Conservation (phyloP, 2,113 vertebrate genomes). For the Syrmaticus mikado region DNA sequence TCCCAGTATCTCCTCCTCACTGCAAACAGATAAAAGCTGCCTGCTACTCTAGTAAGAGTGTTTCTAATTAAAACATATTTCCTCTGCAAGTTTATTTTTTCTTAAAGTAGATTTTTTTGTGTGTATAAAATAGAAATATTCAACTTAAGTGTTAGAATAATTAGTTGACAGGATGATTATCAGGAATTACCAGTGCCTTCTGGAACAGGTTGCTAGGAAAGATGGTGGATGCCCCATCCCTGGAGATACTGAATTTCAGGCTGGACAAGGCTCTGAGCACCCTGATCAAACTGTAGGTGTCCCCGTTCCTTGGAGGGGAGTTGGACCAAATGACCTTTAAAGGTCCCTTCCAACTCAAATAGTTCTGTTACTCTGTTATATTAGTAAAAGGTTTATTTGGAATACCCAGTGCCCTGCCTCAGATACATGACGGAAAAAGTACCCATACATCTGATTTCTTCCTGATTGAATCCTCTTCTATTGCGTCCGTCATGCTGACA, state of each 20-base stretch:
- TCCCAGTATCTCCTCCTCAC: neutral
- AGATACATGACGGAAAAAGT: neutral
- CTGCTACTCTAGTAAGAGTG: neutral
- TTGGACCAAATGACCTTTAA: too few relatives aligned
- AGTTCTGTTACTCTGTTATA: too few relatives aligned
- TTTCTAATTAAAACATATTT: neutral
- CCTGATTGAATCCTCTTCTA: neutral
- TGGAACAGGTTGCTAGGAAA: too few relatives aligned
- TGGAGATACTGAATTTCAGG: too few relatives aligned
- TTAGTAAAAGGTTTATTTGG: neutral
- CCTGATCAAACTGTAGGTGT: too few relatives aligned
- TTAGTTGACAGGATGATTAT: neutral
- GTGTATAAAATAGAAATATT: neutral
- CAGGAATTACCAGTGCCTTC: neutral
- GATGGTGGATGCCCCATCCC: too few relatives aligned
- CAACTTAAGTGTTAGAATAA: neutral
- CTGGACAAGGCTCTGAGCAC: too few relatives aligned
- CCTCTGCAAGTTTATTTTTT: neutral
- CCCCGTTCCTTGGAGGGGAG: too few relatives aligned
- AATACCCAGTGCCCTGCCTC: neutral
- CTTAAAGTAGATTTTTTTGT: neutral
- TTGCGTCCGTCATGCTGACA: neutral
- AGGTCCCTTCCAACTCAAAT: too few relatives aligned
- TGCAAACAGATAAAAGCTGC: fast-evolving
- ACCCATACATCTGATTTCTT: neutral